Conservation (phyloP, 2,888 invertebrate species). For the Blastobasis lacticolella region DNA sequence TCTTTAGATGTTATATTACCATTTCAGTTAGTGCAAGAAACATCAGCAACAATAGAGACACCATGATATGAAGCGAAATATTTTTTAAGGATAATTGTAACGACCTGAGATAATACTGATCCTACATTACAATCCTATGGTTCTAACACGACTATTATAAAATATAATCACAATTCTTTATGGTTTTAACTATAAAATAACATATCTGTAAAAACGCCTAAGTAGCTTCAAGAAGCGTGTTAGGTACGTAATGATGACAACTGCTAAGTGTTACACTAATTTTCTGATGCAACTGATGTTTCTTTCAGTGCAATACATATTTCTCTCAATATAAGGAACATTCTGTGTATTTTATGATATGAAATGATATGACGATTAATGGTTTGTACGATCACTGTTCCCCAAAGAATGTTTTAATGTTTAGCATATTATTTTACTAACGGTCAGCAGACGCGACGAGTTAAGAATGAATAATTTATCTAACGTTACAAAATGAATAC, state of each 20-base stretch:
- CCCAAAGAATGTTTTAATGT: not conserved
- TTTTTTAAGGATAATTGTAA: too few species aligned
- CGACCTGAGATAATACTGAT: too few species aligned
- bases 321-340: slow-evolving; percentile 23
- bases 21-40: slow-evolving; percentile 9
- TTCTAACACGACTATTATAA: too few species aligned
- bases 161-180: too few species aligned
- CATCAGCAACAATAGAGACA: not conserved
- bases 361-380: slow-evolving; percentile 69
- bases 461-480: slow-evolving; percentile 1
- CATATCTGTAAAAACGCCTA: too few species aligned
- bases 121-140: too few species aligned
- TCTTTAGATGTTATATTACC: slow-evolving; percentile 4
- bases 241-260: too few species aligned
- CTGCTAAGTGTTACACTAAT: too few species aligned
- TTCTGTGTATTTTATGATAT: slow-evolving; percentile 39
- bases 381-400: slow-evolving; percentile 15
- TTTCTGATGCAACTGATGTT: slow-evolving; percentile 7
- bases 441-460: not conserved
- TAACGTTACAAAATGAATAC: slow-evolving; percentile 19
- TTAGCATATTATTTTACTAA: not conserved
- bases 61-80: too few species aligned
- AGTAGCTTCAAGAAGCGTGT: too few species aligned
- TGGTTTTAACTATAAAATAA: too few species aligned
- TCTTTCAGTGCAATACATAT: slow-evolving; percentile 11